Evolutionary conservation across 2,113 vertebrate genomes (phyloP).

Genomic region (Stegostoma tigrinum): DNA sequence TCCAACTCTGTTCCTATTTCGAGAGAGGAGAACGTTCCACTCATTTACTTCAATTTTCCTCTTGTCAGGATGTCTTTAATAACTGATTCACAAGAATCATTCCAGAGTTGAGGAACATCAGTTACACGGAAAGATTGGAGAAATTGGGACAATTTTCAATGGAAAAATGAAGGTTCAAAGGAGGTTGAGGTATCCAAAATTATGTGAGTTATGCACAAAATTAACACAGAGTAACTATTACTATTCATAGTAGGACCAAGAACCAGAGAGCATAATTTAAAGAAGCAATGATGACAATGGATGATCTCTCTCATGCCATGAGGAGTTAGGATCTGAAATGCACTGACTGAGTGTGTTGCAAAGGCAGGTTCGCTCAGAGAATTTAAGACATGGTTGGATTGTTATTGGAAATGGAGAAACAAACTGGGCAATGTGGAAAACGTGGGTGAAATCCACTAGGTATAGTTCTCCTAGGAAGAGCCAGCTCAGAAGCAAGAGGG

Average conservation of each 20-base stretch:
- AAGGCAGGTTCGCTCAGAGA: neutral
- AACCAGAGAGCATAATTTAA: neutral
- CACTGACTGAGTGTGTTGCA: neutral
- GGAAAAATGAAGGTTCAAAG: neutral
- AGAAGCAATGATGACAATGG: neutral
- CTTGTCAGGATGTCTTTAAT: neutral
- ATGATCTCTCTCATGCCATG: neutral
- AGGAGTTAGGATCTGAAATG: neutral
- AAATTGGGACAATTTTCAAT: neutral
- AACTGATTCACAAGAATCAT: neutral
- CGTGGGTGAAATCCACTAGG: too few species aligned
- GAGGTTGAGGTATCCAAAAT: neutral
- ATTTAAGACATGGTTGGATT: neutral
- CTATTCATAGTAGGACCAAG: neutral
- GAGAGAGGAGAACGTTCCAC: too few species aligned
- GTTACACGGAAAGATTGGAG: neutral
- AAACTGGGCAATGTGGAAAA: too few species aligned
- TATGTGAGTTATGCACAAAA: neutral
- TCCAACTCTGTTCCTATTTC: too few species aligned
- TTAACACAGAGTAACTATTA: neutral
- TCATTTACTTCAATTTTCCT: neutral
- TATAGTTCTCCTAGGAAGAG: too few species aligned
- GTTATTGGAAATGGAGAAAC: too few species aligned
- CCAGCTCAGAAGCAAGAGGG: too few species aligned
- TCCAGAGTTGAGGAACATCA: neutral